Conservation (phyloP, 2,888 invertebrate species). For the Luperina nickerlii region DNA sequence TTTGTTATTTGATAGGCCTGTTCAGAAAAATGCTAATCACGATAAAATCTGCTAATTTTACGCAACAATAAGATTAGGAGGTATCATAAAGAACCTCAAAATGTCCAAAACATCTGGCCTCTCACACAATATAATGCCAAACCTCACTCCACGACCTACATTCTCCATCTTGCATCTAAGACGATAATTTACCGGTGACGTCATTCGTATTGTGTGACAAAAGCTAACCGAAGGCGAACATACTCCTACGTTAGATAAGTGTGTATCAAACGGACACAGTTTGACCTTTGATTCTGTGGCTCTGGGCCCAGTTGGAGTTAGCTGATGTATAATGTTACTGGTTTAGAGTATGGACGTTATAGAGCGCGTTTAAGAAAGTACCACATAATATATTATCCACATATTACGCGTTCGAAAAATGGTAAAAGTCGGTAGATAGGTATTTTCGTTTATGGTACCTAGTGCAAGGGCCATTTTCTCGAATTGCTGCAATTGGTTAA, state of each 20-base stretch:
- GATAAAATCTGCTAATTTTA: not conserved
- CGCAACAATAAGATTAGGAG: not conserved
- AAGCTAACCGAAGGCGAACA: constrained; percentile 56
- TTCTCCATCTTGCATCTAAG: constrained; percentile 27
- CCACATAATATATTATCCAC: too few relatives aligned
- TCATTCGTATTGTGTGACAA: constrained; percentile 55
- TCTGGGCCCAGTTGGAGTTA: constrained; percentile 39
- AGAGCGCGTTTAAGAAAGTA: constrained; percentile 21
- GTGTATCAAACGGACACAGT: constrained; percentile 52
- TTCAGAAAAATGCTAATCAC: not conserved
- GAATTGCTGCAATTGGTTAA: not conserved
- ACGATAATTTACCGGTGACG: constrained; percentile 53
- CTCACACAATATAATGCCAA: constrained; percentile 49
- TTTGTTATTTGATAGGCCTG: not conserved
- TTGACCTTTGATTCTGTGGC: constrained; percentile 59
- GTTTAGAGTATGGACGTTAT: constrained; percentile 31
- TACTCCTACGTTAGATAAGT: constrained; percentile 58
- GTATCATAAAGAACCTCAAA: constrained; percentile 16
- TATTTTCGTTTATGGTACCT: too few relatives aligned
- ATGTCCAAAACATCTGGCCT: constrained; percentile 38
- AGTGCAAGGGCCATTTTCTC: not conserved
- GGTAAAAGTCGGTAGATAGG: not conserved
- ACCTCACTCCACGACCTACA: constrained; percentile 38
- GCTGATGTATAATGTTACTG: constrained; percentile 55
- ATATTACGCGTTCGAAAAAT: not conserved